phyloP scores from a whole-genome alignment of 2,113 vertebrate genomes.

The Poicephalus meyeri region DNA sequence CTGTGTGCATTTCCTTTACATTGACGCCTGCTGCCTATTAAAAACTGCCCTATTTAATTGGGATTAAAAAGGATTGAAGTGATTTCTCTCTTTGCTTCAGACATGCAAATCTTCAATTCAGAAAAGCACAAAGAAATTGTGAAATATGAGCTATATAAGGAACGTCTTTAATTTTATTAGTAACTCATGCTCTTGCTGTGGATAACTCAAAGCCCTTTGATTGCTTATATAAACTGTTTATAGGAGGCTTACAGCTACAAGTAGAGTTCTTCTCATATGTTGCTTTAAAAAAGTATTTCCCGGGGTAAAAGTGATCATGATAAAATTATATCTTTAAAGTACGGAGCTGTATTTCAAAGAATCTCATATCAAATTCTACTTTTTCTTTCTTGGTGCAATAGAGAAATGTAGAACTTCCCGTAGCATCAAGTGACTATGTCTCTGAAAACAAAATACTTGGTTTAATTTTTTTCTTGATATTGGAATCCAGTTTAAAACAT shows the following conservation, averaged over 20 bases:
- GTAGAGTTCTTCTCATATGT: background rate
- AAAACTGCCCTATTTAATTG: background rate
- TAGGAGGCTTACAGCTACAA: background rate
- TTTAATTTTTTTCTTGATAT: background rate
- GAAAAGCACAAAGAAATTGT: background rate
- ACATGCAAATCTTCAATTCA: background rate
- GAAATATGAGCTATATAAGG: background rate
- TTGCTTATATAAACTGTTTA: background rate
- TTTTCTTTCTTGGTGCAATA: background rate
- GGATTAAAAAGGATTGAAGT: background rate
- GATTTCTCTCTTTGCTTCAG: background rate
- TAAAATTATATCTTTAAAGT: background rate
- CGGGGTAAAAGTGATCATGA: background rate
- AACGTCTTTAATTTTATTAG: background rate
- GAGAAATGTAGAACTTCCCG: background rate
- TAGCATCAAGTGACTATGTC: fast-evolving
- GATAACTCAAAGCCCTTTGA: background rate
- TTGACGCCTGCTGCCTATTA: background rate
- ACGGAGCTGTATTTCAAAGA: background rate
- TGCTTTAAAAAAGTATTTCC: background rate
- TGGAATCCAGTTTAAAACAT: background rate
- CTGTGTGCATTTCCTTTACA: background rate
- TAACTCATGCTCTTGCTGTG: background rate
- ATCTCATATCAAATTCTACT: background rate
- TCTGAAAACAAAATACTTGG: background rate